Percentiles rank a stretch among this genome's conserved stretches.
These are phyloP conservation scores for Phengaris alcon DNA, from an alignment of 2,888 invertebrate genomes.

Conservation along the genomic window DNA sequence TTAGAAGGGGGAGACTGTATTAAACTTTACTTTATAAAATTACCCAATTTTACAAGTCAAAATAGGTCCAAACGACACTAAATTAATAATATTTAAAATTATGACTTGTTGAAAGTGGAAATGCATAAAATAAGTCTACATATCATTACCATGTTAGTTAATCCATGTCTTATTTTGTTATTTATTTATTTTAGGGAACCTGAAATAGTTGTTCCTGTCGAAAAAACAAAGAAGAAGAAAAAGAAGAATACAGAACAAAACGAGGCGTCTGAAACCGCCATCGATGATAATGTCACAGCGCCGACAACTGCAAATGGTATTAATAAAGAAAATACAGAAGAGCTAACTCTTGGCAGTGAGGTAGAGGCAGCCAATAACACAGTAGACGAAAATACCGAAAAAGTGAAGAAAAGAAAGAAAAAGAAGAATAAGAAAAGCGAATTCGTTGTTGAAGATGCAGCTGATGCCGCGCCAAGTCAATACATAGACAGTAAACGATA, in stretches of 20 bases:
- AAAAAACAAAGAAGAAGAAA: constrained; percentile 62
- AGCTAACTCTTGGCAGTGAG: not conserved
- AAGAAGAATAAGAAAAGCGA: constrained; percentile 49
- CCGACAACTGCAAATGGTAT: constrained; percentile 31
- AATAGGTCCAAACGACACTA: too few species aligned
- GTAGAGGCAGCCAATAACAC: constrained; percentile 14
- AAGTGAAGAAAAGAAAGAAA: constrained; percentile 41
- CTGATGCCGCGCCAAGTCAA: constrained; percentile 48
- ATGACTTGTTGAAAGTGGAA: too few species aligned
- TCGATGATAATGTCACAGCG: constrained; percentile 33
- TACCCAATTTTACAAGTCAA: too few species aligned
- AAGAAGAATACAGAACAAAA: constrained; percentile 54
- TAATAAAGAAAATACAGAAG: constrained; percentile 31
- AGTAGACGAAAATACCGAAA: constrained; percentile 28
- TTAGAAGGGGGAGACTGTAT: too few species aligned
- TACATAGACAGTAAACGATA: constrained; percentile 35
- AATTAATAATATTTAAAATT: too few species aligned
- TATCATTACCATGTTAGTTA: not conserved
- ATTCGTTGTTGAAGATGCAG: constrained; percentile 50
- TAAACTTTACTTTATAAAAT: too few species aligned
- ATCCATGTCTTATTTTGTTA: not conserved
- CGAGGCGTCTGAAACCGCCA: constrained; percentile 42
- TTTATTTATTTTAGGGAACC: constrained; percentile 53
- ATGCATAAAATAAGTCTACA: too few species aligned
- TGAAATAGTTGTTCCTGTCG: constrained; percentile 55